Base-by-base conservation (phyloP, 30 jellyfish, hydroid and myxozoan species). In the Cassiopea xamachana region DNA sequence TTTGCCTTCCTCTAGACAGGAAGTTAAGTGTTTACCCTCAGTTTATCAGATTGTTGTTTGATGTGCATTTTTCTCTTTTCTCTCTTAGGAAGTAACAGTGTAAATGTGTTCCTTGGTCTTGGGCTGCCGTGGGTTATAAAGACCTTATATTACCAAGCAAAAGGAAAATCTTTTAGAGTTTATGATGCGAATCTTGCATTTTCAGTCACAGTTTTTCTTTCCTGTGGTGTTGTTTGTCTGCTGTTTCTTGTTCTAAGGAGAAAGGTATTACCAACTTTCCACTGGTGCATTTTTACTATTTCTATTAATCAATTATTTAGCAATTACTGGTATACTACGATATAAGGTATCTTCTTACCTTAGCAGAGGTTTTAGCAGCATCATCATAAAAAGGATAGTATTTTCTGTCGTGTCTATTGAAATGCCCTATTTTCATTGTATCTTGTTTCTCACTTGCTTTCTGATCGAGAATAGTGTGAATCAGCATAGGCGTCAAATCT, bases 91-190 rank as follows among this genome's bases (percentile, higher is more conserved):
- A 94, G 98, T 62, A 94, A 94, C 92, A 94, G 98, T 76, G 98
- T 94, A 47, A 94, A 94, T 59, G 98, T 94, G 27, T 94, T 94
- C 62, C 96, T 94, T 79, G 98, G 98, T 0, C 95, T 94, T 85
- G 98, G 98, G 9, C 60, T 94, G 67, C 98, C 98, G 1, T 94
- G 98, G 98, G 97, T 89, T 50, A 86, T 94, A 78, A 87, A 82
- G 46, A 60, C 97, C 49, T 73, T 90, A 1, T 94, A 94, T 79
- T 72, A 60, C 55, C 62, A 71, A 60, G 2, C 67, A 12, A 79
- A 90, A 71, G 96, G 96, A 59, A 60, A 81, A 47, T 75, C 82
- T 14, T 85, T 94, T 46, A 55, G 47, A 67, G 75, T 94, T 47
- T n/a, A 83, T 49, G 98, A 90, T 78, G 89, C 43, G 6, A 85